Conservation (phyloP, 2,113 vertebrate species). For the Glaucomys volans region DNA sequence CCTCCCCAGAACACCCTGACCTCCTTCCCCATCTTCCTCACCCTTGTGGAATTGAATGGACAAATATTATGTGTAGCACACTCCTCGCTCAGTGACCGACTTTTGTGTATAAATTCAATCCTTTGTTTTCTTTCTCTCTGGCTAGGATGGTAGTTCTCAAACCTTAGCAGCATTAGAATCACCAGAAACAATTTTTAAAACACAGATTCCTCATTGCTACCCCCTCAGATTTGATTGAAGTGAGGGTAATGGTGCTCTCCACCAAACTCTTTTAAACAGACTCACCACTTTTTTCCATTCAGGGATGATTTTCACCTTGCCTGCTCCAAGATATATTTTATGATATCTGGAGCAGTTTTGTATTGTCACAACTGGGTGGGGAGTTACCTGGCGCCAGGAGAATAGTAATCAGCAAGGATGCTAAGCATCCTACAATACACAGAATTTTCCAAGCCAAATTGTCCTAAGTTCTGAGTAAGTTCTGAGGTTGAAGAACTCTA, state of each 20-base stretch:
- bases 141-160: background rate
- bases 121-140: background rate
- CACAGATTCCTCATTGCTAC: background rate
- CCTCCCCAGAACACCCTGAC: background rate
- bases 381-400: background rate
- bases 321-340: background rate
- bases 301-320: background rate
- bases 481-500: background rate
- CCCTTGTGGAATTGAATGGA: background rate
- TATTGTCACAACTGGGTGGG: background rate
- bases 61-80: background rate
- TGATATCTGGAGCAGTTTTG: background rate
- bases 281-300: background rate
- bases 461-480: too few species aligned
- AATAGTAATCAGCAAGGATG: background rate
- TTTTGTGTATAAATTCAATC: too few species aligned
- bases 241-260: background rate
- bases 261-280: background rate
- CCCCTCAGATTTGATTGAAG: background rate
- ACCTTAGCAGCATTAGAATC: background rate
- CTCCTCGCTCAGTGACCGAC: background rate
- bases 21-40: background rate
- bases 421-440: background rate
- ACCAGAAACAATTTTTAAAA: background rate
- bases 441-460: background rate